Conservation (phyloP, 2,797 vertebrate genomes). For the Neoniphon sammara region DNA sequence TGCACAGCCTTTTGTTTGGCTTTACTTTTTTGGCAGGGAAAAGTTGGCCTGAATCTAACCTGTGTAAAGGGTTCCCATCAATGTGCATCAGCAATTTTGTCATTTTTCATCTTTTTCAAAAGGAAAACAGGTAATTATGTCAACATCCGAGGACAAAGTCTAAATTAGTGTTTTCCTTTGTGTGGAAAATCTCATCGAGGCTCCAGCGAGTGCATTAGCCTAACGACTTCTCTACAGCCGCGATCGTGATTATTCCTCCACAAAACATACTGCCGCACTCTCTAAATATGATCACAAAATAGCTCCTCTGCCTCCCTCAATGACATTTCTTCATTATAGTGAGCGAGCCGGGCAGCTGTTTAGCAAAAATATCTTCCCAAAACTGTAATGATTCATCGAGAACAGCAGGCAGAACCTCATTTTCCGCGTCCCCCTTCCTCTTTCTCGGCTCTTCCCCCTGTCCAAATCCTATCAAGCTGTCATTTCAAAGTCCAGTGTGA, state of each 20-base stretch:
- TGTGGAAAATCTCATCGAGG: slow-evolving; percentile 33
- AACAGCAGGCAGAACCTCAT: slow-evolving; percentile 60
- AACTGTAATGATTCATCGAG: slow-evolving; percentile 60
- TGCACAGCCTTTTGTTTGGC: neutral
- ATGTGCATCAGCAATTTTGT: slow-evolving; percentile 14
- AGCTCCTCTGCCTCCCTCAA: slow-evolving; percentile 36
- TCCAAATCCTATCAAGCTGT: slow-evolving; percentile 80
- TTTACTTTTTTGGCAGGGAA: neutral
- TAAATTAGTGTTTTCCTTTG: slow-evolving; percentile 58
- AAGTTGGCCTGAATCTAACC: neutral
- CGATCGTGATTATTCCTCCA: slow-evolving; percentile 35
- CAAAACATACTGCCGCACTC: slow-evolving; percentile 30
- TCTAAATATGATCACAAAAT: slow-evolving; percentile 42
- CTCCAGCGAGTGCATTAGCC: slow-evolving; percentile 67
- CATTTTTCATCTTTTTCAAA: slow-evolving; percentile 48
- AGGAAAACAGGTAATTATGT: slow-evolving; percentile 57
- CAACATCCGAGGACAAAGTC: slow-evolving; percentile 43
- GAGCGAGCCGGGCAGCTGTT: slow-evolving; percentile 45
- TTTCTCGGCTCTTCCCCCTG: slow-evolving; percentile 29
- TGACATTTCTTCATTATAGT: slow-evolving; percentile 38
- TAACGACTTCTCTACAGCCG: slow-evolving; percentile 41
- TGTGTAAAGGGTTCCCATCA: slow-evolving; percentile 16
- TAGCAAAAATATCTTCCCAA: slow-evolving; percentile 53
- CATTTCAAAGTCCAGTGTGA: slow-evolving; percentile 77
- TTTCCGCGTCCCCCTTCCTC: neutral